These are phyloP conservation scores for Pollachius pollachius DNA, from an alignment of 2,113 vertebrate genomes.

Conservation along the genomic window DNA sequence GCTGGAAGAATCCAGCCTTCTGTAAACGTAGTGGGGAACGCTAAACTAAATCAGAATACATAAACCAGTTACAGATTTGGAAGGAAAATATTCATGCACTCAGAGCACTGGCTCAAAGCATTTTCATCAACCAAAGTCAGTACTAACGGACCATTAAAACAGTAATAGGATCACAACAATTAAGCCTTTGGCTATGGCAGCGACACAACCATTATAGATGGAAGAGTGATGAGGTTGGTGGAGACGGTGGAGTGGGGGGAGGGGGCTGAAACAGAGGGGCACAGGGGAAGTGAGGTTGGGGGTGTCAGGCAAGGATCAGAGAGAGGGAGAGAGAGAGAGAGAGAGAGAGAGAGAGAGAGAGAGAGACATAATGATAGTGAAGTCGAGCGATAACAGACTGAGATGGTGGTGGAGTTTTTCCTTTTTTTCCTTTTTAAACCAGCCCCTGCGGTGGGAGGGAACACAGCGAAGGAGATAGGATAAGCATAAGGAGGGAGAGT, in stretches of 20 bases:
- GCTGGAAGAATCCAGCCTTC: too few species aligned
- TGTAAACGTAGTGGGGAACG: too few species aligned
- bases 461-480: conserved; percentile 27
- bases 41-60: too few species aligned
- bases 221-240: conserved; percentile 33
- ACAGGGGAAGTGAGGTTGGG: too few species aligned
- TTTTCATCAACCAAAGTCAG: conserved; percentile 47
- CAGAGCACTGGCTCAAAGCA: conserved; percentile 7
- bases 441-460: conserved; percentile 8
- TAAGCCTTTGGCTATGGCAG: conserved; percentile 32
- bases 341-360: not conserved
- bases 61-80: conserved; percentile 19
- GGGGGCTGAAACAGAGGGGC: not conserved
- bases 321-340: not conserved
- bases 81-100: conserved; percentile 7
- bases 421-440: conserved; percentile 21
- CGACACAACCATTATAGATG: conserved; percentile 29
- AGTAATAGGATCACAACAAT: conserved; percentile 56
- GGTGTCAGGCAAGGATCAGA: not conserved
- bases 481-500: conserved; percentile 44
- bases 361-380: conserved; percentile 12
- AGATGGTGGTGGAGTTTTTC: conserved; percentile 12
- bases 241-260: too few species aligned
- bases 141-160: conserved; percentile 49
- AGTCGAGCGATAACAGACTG: not conserved